Evolutionary conservation across 2,888 invertebrate species (phyloP).

Genomic region (Monochamus alternatus): DNA sequence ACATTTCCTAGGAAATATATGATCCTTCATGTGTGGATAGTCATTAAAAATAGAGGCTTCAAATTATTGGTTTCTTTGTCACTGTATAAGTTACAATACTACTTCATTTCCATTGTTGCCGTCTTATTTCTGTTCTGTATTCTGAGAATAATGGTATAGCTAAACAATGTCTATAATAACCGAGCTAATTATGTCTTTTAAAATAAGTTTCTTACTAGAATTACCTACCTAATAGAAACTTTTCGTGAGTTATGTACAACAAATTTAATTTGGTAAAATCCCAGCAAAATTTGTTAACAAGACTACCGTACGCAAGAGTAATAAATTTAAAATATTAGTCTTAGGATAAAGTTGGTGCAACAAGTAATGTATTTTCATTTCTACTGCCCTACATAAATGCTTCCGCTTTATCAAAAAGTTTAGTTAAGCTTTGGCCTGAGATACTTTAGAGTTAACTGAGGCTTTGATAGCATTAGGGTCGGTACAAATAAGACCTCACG

Average conservation of each 20-base stretch:
- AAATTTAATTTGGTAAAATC: slow-evolving; percentile 21
- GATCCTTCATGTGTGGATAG: no score
- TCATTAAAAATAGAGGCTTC: no score
- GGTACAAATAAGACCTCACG: slow-evolving; percentile 7
- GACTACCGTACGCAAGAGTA: slow-evolving; percentile 19
- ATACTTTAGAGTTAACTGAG: slow-evolving; percentile 14
- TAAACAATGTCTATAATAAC: no score
- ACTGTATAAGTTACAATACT: no score
- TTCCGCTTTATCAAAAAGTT: slow-evolving; percentile 32
- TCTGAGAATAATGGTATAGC: no score
- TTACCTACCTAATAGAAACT: slow-evolving; percentile 9
- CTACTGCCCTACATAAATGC: slow-evolving; percentile 32
- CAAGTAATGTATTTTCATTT: slow-evolving; percentile 34
- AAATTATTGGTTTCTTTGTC: no score
- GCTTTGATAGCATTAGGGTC: slow-evolving; percentile 8
- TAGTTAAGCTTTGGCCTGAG: slow-evolving; percentile 21
- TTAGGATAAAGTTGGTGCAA: slow-evolving; percentile 33
- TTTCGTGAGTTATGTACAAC: slow-evolving; percentile 16
- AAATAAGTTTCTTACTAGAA: slow-evolving; percentile 21
- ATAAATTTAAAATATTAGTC: slow-evolving; percentile 33
- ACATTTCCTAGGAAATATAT: no score
- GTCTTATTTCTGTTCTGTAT: no score
- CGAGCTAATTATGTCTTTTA: no score
- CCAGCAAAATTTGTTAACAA: slow-evolving; percentile 16
- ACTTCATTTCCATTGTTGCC: no score